These are phyloP conservation scores for Acanthisitta chloris DNA, from an alignment of 2,113 vertebrate genomes.

Conservation along the genomic window DNA sequence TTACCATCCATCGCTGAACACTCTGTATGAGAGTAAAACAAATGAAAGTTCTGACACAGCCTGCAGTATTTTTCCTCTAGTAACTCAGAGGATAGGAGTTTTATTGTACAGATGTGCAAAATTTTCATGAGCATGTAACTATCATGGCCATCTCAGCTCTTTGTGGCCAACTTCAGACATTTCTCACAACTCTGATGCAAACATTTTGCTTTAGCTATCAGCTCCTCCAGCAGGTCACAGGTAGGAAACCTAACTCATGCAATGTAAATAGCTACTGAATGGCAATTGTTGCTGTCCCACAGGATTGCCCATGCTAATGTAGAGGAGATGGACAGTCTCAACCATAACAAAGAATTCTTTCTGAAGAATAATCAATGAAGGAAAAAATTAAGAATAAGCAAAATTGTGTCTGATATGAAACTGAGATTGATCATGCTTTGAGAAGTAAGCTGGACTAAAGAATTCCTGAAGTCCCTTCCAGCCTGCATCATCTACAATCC, in stretches of 20 bases:
- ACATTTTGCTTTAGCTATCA: not conserved
- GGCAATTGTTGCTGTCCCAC: not conserved
- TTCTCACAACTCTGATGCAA: not conserved
- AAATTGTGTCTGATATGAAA: not conserved
- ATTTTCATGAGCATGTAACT: not conserved
- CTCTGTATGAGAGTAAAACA: not conserved
- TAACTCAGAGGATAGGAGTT: not conserved
- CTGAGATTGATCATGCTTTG: not conserved
- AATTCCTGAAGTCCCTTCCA: not conserved
- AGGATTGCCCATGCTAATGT: accelerated
- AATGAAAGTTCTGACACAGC: not conserved
- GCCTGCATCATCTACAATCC: not conserved
- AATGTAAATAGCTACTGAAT: not conserved
- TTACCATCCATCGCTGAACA: not conserved
- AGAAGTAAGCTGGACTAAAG: not conserved
- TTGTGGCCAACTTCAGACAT: not conserved
- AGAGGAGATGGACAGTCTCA: not conserved
- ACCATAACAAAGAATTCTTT: not conserved
- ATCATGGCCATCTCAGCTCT: not conserved
- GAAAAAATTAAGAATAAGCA: not conserved
- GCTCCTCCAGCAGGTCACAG: accelerated
- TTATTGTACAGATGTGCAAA: not conserved
- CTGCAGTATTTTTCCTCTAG: not conserved
- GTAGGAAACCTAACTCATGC: accelerated
- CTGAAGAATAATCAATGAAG: not conserved